Evolutionary conservation across 2,797 vertebrate species (phyloP), one percentile per base, ranked within the genome.

Genomic region (Orestias chungarensis): DNA sequence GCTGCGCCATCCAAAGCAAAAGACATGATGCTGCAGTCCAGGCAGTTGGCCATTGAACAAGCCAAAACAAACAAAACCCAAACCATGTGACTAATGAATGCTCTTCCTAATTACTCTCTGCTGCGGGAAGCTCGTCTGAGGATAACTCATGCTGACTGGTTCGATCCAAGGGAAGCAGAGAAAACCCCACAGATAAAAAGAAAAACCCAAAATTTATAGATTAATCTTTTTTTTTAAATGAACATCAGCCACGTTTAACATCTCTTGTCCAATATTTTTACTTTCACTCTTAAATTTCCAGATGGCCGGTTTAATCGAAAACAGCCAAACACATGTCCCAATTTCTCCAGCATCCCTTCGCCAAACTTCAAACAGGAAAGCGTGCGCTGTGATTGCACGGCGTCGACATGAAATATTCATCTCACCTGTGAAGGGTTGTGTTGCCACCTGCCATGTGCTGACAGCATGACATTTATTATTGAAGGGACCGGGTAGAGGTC

Each of bases 341-440:
- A 87, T 91, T 91, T 92, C 81, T 23, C 81, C 84, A 67, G 70
- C 81, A 91, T 88, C 80, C 86, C 81, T 84, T 91, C 85, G 87
- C 83, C 78, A 87, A 93, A 94, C 93, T 93, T 93, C 90, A 94
- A 94, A 93, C 82, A 83, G 89, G 78, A 76, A 83, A 29, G 66
- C 70, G 80, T 89, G 91, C 17, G 71, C 86, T 89, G 88, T 90
- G 91, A 92, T 90, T 90, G 82, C 92, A 93, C 93, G 94, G 93
- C 91, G 93, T 93, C 91, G 83, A 79, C 90, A 93, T 95, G 64
- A 95, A 95, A 94, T 92, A 94, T 95, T 93, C 80, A 95, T 94
- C 83, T 86, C 81, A 92, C 93, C 91, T 92, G 89, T 92, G 90
- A 94, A 93, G 90, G 92, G 89, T 90, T 91, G 90, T 94, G 92